phyloP scores from a whole-genome alignment of 64 coral and sea anemone species.

The Actinia equina region DNA sequence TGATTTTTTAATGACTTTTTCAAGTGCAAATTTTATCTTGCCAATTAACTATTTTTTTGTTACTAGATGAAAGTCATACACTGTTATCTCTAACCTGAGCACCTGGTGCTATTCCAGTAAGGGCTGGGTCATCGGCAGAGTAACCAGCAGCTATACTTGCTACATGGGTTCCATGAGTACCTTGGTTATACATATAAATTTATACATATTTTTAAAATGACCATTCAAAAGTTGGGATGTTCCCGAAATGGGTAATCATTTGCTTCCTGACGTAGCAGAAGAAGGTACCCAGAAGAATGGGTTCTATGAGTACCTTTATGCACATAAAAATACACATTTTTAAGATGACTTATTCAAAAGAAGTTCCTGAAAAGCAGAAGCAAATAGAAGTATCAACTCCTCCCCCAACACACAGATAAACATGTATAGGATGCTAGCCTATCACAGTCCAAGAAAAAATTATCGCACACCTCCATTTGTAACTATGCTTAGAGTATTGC shows the following conservation, averaged over 20 bases:
- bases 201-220: background rate
- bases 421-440: no score
- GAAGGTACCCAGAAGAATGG: no score
- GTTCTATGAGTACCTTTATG: no score
- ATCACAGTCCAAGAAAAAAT: no score
- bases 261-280: no score
- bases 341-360: no score
- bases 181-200: constrained; percentile 17
- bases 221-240: no score
- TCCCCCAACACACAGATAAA: no score
- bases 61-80: background rate
- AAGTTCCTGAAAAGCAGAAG: no score
- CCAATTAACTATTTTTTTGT: background rate
- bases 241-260: no score
- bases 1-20: background rate
- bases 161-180: constrained; percentile 94
- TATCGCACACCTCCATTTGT: constrained; percentile 54
- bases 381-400: no score
- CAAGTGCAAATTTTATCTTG: background rate
- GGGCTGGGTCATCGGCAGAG: constrained; percentile 75
- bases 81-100: constrained; percentile 64
- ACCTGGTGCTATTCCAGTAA: constrained; percentile 92
- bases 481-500: constrained; percentile 76
- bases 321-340: no score
- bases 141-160: constrained; percentile 96